phyloP scores from a whole-genome alignment of 1,140 invertebrate genomes.

The Drosophila varians region DNA sequence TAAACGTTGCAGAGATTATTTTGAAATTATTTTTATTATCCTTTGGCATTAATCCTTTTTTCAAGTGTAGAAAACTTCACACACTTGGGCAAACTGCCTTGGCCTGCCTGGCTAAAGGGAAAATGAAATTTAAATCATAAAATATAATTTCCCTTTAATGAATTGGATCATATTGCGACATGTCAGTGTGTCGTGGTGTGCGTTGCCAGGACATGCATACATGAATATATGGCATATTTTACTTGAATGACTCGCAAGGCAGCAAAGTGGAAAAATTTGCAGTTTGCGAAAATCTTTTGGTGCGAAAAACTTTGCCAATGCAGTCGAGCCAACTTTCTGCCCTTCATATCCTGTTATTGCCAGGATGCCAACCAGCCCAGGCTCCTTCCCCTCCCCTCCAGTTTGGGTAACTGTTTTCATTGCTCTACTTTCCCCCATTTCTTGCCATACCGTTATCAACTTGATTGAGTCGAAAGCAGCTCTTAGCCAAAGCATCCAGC shows the following conservation, averaged over 20 bases:
- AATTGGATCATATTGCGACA: constrained; percentile 66
- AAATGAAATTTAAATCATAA: constrained; percentile 78
- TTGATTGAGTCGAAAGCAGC: constrained; percentile 64
- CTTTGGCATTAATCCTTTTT: no score
- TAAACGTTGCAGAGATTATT: no score
- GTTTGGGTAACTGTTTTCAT: background rate
- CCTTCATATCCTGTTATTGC: no score
- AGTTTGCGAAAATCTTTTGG: constrained; percentile 61
- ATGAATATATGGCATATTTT: constrained; percentile 48
- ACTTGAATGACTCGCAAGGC: constrained; percentile 62
- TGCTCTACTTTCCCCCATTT: background rate
- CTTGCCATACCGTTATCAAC: constrained; percentile 36
- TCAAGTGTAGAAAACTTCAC: background rate
- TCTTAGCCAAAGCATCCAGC: constrained; percentile 34
- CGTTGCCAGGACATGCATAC: background rate
- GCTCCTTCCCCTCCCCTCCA: no score
- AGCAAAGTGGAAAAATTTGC: constrained; percentile 69
- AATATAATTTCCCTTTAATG: constrained; percentile 79
- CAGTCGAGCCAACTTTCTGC: no score
- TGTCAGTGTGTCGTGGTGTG: constrained; percentile 16
- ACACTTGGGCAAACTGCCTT: background rate
- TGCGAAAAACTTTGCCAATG: constrained; percentile 48
- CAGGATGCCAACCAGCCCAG: no score
- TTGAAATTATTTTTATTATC: no score
- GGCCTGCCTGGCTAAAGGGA: constrained; percentile 16